Base-by-base conservation (phyloP, 2,797 vertebrate species). In the Nyctibius grandis region DNA sequence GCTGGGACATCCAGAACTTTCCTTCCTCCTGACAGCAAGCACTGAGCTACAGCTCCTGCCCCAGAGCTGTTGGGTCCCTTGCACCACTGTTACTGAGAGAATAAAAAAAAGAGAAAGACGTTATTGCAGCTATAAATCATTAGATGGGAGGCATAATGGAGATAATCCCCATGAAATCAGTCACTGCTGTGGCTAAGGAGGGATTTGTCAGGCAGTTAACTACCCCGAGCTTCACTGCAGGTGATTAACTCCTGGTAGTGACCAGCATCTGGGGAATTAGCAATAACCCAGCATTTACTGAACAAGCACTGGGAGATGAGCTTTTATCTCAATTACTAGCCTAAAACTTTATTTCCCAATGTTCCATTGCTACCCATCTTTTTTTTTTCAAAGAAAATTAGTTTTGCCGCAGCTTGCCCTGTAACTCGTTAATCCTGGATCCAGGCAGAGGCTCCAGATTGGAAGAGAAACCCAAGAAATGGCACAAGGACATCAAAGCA, bases 161-260 rank as follows among this genome's bases (percentile, higher is more conserved):
- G 93, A 94, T 96, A 96, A 96, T 95, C 90, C 95, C 95, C 91
- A 57, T 89, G 88, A 95, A 96, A 94, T 93, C 96, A 89, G 91
- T 91, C 90, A 47, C 80, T 92, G 88, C 85, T 88, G 89, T 64
- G 88, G 80, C 90, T 94, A 87, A 95, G 77, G 86, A 96, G 91
- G 86, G 96, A 97, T 96, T 95, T 96, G 90, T 92, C 87, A 95
- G 93, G 94, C 95, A 91, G 90, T 96, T 95, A 96, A 96, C 93
- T 87, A 94, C 75, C 81, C 92, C 77, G 80, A 95, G 90, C 88
- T 85, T 50, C 91, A 68, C 88, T 53, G 88, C 90, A 60, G 83
- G 88, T 96, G 90, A 95, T 96, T 94, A 96, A 95, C 93, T 96
- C 90, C 91, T 90, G 91, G 74, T 95, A 95, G 90, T 95, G 96